Evolutionary conservation across 1,140 invertebrate species (phyloP), one percentile per base, ranked within the genome.

Genomic region (fruit fly (Drosophila melanogaster)): DNA sequence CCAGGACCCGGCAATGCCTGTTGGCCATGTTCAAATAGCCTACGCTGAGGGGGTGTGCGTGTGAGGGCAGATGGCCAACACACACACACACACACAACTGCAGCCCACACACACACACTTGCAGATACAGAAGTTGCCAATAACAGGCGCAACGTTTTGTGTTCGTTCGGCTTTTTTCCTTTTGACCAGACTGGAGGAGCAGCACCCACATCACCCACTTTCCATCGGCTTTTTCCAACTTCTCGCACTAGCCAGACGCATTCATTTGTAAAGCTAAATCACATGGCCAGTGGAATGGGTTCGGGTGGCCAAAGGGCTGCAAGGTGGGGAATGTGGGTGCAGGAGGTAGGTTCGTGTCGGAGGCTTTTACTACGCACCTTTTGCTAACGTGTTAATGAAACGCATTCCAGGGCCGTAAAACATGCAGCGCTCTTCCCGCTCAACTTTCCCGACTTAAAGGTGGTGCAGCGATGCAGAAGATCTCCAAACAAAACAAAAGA

Each of bases 361-460:
- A 69, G 53, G 46, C 59, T 79, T 83, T 89, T 89, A 83, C 79
- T 89, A 89, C 79, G 83, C 83, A 87, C 79, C 84, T 89, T 83
- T 86, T 67, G 59, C 83, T 76, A 79, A 87, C 69, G 83, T 87
- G 83, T 87, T 87, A 87, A 87, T 87, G 84, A 89, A 89, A 89
- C 80, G 81, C 72, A 85, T 84, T 77, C 47, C 66, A 79, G 43
- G 47, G 66, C 71, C 75, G 71, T 77, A 62, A 73, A 81, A 81
- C 73, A 70, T 47, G 49, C 49, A 67, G 66, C 59, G 43, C 58
- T 67, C 58, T 40, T 24, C 11, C 26, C 46, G 26, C 19, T 41
- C 17, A 64, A 65, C 26, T 64, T 62, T 59, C 10, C 33, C 30
- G 37, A 67, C 59, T 67, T 67, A 65, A 51, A 65, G 59, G 60